These are phyloP conservation scores for Himalopsyche anomala DNA, from an alignment of 2,888 invertebrate genomes.

Conservation along the genomic window DNA sequence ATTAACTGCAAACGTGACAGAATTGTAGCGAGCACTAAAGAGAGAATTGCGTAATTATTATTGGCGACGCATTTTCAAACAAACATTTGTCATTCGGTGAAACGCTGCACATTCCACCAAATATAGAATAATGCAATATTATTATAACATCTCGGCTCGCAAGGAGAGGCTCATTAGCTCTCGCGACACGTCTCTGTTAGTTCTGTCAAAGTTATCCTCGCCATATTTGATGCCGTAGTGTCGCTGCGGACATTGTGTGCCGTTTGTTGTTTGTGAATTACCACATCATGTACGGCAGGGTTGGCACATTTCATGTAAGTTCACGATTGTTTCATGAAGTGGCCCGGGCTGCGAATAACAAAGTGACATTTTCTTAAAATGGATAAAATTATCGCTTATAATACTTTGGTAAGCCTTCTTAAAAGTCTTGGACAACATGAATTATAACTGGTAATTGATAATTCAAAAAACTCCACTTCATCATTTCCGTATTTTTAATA, in stretches of 20 bases:
- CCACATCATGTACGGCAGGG: neutral
- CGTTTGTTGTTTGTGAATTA: constrained; percentile 19
- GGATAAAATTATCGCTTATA: no score
- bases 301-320: constrained; percentile 9
- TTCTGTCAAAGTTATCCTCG: neutral
- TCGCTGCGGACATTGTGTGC: constrained; percentile 3
- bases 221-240: neutral
- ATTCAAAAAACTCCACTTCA: no score
- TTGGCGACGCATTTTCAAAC: constrained; percentile 16
- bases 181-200: constrained; percentile 6
- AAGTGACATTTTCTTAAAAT: no score
- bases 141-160: neutral
- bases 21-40: neutral
- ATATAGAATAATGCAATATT: constrained; percentile 18
- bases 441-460: no score
- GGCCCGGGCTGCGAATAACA: no score
- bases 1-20: constrained; percentile 28
- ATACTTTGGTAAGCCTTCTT: no score
- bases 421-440: no score
- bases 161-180: constrained; percentile 4
- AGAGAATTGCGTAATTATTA: constrained; percentile 4
- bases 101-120: constrained; percentile 22
- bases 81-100: constrained; percentile 21
- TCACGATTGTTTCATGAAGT: neutral
- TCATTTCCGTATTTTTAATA: no score